These are phyloP conservation scores for Batillaria attramentaria DNA, from an alignment of 1,140 invertebrate species.

Conservation along the genomic window DNA sequence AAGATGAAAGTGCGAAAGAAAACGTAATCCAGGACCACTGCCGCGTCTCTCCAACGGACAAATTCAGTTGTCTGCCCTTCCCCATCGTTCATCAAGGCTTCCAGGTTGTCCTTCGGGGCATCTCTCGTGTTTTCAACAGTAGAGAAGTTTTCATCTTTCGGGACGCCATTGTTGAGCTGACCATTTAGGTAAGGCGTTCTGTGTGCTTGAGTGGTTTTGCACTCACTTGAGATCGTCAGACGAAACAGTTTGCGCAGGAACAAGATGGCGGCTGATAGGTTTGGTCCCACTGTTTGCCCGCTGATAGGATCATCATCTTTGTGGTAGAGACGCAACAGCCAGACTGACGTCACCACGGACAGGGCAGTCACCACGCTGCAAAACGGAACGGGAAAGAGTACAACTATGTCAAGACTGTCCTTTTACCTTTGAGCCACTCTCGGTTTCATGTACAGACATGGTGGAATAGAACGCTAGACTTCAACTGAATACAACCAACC, in stretches of 20 bases:
- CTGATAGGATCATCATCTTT: no score
- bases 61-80: neutral
- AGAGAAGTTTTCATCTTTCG: neutral
- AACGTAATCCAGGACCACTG: neutral
- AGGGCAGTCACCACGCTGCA: slow-evolving; percentile 5
- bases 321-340: neutral
- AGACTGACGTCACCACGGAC: slow-evolving; percentile 3
- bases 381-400: no score
- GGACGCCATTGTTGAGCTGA: neutral
- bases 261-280: neutral
- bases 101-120: neutral
- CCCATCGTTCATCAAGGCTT: neutral
- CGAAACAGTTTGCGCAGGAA: neutral
- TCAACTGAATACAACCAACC: no score
- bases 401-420: no score
- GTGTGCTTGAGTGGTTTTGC: no score
- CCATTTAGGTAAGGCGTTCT: no score
- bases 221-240: no score
- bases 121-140: neutral
- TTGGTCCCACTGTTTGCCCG: no score
- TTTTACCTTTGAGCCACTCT: no score
- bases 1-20: neutral
- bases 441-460: no score
- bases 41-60: neutral
- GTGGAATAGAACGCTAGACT: no score